A percentile compares a stretch with the other conserved stretches of the same genome.
Evolutionary conservation across 2,113 vertebrate genomes (phyloP).

Genomic region (Noctilio leporinus): DNA sequence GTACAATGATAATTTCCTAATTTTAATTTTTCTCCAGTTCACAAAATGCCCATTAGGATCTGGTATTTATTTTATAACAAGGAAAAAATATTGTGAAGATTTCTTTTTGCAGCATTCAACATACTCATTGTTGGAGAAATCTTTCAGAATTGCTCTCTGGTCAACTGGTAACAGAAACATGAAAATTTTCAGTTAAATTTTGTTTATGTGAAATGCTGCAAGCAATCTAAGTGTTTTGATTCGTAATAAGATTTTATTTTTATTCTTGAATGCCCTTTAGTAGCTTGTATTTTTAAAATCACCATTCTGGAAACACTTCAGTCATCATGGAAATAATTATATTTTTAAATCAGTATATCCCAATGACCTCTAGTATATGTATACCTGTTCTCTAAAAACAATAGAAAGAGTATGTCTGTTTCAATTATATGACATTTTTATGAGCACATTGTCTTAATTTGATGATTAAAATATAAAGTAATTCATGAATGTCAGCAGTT

Average conservation of each 20-base stretch:
- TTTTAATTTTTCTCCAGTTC: not conserved
- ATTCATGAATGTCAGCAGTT: constrained; percentile 7
- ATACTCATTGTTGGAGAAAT: not conserved
- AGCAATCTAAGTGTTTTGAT: not conserved
- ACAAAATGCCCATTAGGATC: not conserved
- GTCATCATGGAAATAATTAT: not conserved
- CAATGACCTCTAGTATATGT: not conserved
- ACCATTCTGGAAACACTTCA: not conserved
- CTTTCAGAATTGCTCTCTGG: not conserved
- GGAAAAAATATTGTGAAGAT: not conserved
- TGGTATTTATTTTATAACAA: not conserved
- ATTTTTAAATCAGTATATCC: not conserved
- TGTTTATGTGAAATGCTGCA: not conserved
- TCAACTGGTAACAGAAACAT: not conserved
- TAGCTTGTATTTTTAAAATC: not conserved
- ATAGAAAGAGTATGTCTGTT: not conserved
- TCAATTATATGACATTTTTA: not conserved
- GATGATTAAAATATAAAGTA: not conserved
- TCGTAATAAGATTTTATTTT: not conserved
- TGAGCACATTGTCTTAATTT: not conserved
- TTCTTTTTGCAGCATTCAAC: not conserved
- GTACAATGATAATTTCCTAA: not conserved
- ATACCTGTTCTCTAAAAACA: not conserved
- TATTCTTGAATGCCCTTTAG: not conserved
- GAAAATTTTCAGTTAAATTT: not conserved